Conservation (phyloP, 1,140 invertebrate species). For the Pinna nobilis region DNA sequence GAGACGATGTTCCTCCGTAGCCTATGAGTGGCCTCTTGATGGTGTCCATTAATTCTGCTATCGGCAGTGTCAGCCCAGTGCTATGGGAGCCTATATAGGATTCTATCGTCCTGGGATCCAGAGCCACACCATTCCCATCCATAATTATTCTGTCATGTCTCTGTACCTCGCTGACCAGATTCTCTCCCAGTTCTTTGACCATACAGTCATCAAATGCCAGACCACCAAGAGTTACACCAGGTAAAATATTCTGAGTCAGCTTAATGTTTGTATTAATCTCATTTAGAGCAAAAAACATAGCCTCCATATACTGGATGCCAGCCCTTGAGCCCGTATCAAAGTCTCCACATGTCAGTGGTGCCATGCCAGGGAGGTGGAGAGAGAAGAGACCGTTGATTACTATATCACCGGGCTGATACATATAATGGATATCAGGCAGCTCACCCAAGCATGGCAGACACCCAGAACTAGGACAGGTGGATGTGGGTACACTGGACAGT, state of each 20-base stretch:
- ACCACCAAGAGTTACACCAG: conserved; percentile 80
- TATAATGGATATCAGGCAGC: conserved; percentile 46
- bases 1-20: conserved; percentile 79
- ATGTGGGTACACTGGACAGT: conserved; percentile 47
- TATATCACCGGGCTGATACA: conserved; percentile 61
- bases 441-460: conserved; percentile 57
- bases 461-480: conserved; percentile 48
- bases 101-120: conserved; percentile 60
- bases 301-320: conserved; percentile 83
- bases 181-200: conserved; percentile 38
- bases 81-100: conserved; percentile 58
- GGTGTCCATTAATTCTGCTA: conserved; percentile 70
- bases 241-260: conserved; percentile 72
- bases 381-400: conserved; percentile 66
- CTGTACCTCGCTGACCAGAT: conserved; percentile 55
- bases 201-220: conserved; percentile 69
- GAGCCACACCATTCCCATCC: conserved; percentile 42
- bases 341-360: conserved; percentile 55
- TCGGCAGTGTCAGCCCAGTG: conserved; percentile 45
- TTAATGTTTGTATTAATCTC: conserved; percentile 79
- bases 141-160: conserved; percentile 46
- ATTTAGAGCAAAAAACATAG: conserved; percentile 87
- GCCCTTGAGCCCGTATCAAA: conserved; percentile 30
- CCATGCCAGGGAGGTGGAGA: conserved; percentile 50
- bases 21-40: conserved; percentile 86